Evolutionary conservation across 2,797 vertebrate species (phyloP).

Genomic region (Aphelocoma californica): DNA sequence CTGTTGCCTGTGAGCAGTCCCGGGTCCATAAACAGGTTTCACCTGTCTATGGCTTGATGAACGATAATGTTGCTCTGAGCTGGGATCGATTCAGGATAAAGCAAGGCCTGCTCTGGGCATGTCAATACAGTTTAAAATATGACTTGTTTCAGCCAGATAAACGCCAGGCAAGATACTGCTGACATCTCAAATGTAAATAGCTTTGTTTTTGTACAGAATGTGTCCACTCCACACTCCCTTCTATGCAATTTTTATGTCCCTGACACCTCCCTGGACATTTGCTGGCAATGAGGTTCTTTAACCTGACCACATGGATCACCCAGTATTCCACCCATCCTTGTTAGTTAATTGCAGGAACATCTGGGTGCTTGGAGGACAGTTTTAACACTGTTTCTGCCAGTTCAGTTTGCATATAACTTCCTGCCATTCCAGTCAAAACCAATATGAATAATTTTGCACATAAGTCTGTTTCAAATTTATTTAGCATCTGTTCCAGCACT

Average conservation of each 20-base stretch:
- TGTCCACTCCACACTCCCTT: background rate
- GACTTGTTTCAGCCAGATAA: background rate
- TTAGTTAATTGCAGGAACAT: background rate
- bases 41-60: background rate
- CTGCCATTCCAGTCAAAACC: background rate
- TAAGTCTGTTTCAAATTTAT: background rate
- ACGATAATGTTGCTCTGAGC: background rate
- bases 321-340: background rate
- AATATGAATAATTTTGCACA: background rate
- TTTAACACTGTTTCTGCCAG: background rate
- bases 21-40: background rate
- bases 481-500: background rate
- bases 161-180: background rate
- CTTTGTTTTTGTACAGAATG: background rate
- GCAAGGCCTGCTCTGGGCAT: background rate
- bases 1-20: background rate
- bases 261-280: background rate
- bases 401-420: background rate
- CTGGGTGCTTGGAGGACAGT: background rate
- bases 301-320: background rate
- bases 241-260: background rate
- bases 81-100: background rate
- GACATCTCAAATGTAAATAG: background rate
- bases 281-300: background rate
- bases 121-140: conserved; percentile 6